Base-by-base conservation (phyloP, 2,888 invertebrate genomes). In the Marasmarcha lunaedactyla region DNA sequence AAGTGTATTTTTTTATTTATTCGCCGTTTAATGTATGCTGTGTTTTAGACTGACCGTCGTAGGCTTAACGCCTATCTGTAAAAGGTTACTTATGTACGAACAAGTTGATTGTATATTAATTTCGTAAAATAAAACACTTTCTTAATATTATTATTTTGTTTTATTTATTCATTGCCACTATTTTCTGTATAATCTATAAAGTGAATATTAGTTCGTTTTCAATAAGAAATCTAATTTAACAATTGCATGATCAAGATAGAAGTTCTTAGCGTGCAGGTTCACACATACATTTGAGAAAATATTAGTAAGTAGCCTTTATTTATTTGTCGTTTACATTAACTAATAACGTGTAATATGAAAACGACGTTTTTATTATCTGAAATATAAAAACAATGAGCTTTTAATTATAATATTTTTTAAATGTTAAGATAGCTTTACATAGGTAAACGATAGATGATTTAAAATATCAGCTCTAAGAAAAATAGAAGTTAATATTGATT, bases 111-210 rank as follows among this genome's bases (percentile, higher is more conserved):
- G 79, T 81, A 78, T 81, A 79, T 71, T 79, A 70, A 78, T 79
- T 79, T 81, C 77, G 67, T 79, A 71, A 20, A 83, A 81, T 83
- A 81, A 81, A 81, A 76, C 68, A 70, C 69, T 76, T 67, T 74
- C 69, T 63, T 49, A 67, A 67, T 63, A 60, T 54, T 48, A 44
- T 43, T 20, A 35, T 46, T 43, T 45, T 58, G 60, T 54, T 51
- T 48, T 52, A 55, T 49, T 44, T 44, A 36, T 37, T 37, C n/a
- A n/a, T n/a, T n/a, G n/a, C 42, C 5, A 11, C 42, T 35, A 30
- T 4, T 5, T 34, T 40, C 37, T 40, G 38, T 40, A 42, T 40
- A 35, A 41, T 36, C n/a, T n/a, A n/a, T n/a, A n/a, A n/a, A n/a
- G n/a, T n/a, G n/a, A n/a, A n/a, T n/a, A n/a, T n/a, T n/a, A n/a